Evolutionary conservation across 2,113 vertebrate genomes (phyloP), one percentile per base, ranked within the genome.

Genomic region (Chaenocephalus aceratus): DNA sequence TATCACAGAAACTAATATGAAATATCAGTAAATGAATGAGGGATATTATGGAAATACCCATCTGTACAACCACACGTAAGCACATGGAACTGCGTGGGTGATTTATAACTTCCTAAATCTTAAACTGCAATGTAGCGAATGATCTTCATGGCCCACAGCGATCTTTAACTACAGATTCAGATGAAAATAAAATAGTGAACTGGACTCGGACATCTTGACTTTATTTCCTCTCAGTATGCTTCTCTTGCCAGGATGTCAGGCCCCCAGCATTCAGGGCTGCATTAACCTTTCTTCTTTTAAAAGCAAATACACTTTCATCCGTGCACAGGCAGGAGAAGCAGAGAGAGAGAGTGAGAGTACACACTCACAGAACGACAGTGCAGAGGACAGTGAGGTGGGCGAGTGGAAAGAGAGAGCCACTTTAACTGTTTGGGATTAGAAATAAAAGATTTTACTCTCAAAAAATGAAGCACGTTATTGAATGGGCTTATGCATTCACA

Each of bases 401-500:
- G 57, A 48, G 66, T 14, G n/a, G 62, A 57, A 49, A 76, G 46
- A 77, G 80, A 87, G 80, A 87, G 68, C 58, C 79, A 81, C 80
- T 82, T 78, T 73, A 77, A 84, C 79, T 75, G 81, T 86, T 83
- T 85, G 64, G 79, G 56, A 84, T 88, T 86, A 61, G 63, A 85
- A 86, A 87, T 86, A 79, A 87, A 89, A 91, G 75, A 79, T 75
- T 85, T 87, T 83, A 80, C 36, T 41, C 72, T 68, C n/a, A 77
- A 70, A 79, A 83, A 72, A 67, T 51, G 62, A 88, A 72, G 68
- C 77, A 80, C 68, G 77, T 84, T 86, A 84, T 86, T 83, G 80
- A 86, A 87, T 75, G 71, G 75, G 82, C 57, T 88, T 73, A 83
- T 92, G 85, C 82, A 90, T 91, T 91, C 79, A 86, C 88, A 92